phyloP scores from a whole-genome alignment of 2,888 invertebrate genomes.

The Drosophila greeni region DNA sequence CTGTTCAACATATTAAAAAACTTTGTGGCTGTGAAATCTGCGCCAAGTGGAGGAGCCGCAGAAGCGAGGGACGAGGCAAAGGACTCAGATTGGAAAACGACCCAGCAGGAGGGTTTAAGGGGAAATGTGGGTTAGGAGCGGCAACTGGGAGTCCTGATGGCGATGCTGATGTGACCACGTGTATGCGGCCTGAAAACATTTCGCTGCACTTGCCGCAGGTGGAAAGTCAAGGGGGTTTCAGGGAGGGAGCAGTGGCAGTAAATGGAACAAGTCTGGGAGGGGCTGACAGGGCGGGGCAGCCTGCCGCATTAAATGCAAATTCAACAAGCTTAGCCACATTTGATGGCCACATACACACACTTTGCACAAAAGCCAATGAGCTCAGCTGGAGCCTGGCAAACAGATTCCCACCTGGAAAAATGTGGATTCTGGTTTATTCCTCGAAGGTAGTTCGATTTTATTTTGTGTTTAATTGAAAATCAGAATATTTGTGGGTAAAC shows the following conservation, averaged over 20 bases:
- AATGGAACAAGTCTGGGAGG: constrained; percentile 12
- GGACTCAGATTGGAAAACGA: constrained; percentile 17
- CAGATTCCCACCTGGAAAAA: background rate
- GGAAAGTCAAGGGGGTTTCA: background rate
- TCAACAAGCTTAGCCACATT: constrained; percentile 55
- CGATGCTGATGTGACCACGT: constrained; percentile 30
- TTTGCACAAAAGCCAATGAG: constrained; percentile 24
- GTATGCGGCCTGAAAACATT: constrained; percentile 53
- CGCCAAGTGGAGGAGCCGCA: constrained; percentile 30
- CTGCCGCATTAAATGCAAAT: constrained; percentile 62
- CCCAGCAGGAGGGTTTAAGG: background rate
- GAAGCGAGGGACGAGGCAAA: background rate
- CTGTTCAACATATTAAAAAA: constrained; percentile 46
- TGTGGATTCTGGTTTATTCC: no score
- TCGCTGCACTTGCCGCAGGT: constrained; percentile 53
- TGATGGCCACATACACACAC: constrained; percentile 23
- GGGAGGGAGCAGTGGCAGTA: background rate
- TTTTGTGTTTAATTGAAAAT: background rate
- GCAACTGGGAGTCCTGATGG: background rate
- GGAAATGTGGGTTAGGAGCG: background rate
- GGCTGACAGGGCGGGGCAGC: constrained; percentile 3
- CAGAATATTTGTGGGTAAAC: no score
- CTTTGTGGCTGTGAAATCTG: constrained; percentile 46
- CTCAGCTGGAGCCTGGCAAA: constrained; percentile 11
- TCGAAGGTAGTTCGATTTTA: background rate